phyloP scores from a whole-genome alignment of 2,113 vertebrate species.

The Hemichromis elongatus region DNA sequence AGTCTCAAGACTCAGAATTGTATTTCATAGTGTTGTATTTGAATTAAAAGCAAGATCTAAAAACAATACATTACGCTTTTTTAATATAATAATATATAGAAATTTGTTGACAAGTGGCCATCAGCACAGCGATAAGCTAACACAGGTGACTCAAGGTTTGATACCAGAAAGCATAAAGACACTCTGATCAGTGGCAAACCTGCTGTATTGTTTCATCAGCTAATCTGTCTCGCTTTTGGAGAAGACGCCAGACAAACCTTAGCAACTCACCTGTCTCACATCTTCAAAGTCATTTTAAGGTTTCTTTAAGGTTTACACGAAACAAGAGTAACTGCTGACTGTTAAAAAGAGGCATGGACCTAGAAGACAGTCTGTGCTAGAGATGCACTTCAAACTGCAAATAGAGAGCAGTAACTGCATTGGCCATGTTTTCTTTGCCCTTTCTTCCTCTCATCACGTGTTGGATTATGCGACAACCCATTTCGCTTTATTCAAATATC shows the following conservation, averaged over 20 bases:
- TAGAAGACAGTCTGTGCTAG: constrained; percentile 11
- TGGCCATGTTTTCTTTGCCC: neutral
- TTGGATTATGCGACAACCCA: neutral
- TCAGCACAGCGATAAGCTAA: neutral
- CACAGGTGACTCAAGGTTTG: neutral
- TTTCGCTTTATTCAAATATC: constrained; percentile 1
- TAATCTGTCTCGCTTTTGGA: neutral
- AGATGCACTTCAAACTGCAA: constrained; percentile 6
- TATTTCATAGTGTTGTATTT: too few relatives aligned
- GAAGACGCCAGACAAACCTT: neutral
- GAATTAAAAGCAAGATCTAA: too few relatives aligned
- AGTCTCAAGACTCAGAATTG: too few relatives aligned
- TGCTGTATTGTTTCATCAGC: neutral
- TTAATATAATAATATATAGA: neutral
- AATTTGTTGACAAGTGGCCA: neutral
- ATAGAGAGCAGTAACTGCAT: constrained; percentile 18
- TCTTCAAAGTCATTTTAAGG: constrained; percentile 12
- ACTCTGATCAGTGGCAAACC: neutral
- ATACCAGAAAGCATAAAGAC: neutral
- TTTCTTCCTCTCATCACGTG: neutral
- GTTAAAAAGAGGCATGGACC: neutral
- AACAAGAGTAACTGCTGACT: neutral
- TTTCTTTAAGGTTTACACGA: too few relatives aligned
- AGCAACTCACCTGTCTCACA: neutral
- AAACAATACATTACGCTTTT: neutral